Percentiles rank a stretch among this genome's conserved stretches.
Evolutionary conservation across 2,888 invertebrate genomes (phyloP).

Genomic region (Nephrotoma flavescens): DNA sequence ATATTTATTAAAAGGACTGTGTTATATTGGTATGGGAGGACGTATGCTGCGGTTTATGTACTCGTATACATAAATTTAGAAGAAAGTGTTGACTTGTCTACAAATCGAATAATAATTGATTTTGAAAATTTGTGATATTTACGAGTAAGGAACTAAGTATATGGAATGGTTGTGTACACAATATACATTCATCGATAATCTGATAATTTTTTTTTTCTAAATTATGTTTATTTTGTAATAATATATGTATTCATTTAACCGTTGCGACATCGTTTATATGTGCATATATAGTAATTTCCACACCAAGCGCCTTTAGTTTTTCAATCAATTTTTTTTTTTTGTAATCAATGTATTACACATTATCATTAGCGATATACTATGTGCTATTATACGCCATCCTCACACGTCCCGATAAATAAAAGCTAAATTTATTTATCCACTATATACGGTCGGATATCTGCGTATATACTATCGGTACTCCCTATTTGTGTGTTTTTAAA

Average conservation of each 20-base stretch:
- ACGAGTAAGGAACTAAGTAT: no score
- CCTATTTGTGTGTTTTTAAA: neutral
- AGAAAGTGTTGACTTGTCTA: neutral
- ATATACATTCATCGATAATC: no score
- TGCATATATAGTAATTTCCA: neutral
- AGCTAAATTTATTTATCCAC: neutral
- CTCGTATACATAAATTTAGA: no score
- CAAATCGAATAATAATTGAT: neutral
- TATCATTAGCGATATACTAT: neutral
- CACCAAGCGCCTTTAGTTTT: neutral
- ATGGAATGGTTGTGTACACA: no score
- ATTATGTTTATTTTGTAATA: neutral
- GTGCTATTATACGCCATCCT: neutral
- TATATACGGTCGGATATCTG: neutral
- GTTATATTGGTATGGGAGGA: neutral
- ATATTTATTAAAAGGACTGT: neutral
- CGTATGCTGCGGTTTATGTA: neutral
- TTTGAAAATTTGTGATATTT: neutral
- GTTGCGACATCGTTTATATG: neutral
- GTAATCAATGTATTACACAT: neutral
- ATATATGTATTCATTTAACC: neutral
- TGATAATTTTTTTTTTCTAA: neutral
- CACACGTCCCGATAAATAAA: no score
- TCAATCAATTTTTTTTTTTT: neutral
- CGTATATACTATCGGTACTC: neutral